These are phyloP conservation scores for Pelodytes ibericus DNA, from an alignment of 2,797 vertebrate genomes.

Conservation along the genomic window DNA sequence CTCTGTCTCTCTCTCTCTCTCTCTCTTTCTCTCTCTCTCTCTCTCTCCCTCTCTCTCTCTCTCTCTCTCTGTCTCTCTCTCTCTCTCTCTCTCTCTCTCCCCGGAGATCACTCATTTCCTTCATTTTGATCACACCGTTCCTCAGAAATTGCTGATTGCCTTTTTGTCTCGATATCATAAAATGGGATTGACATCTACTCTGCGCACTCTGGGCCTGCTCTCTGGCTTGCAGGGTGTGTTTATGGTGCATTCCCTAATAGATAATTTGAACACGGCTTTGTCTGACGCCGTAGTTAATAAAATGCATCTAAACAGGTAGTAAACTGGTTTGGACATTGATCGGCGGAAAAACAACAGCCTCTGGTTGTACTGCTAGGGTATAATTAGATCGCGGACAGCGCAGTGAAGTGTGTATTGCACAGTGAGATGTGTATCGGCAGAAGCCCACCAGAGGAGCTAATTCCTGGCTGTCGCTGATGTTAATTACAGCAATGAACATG, in stretches of 20 bases:
- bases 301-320: neutral
- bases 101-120: neutral
- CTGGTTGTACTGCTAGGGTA: neutral
- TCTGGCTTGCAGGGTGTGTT: too few relatives aligned
- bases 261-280: too few relatives aligned
- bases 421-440: neutral
- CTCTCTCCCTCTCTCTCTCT: neutral
- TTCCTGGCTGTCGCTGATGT: neutral
- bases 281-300: neutral
- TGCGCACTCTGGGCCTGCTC: too few relatives aligned
- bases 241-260: too few relatives aligned
- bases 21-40: neutral
- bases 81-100: too few relatives aligned
- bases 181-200: too few relatives aligned
- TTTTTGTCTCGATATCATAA: too few relatives aligned
- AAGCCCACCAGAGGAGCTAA: neutral
- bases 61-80: neutral
- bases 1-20: neutral
- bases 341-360: neutral
- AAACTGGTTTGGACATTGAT: conserved; percentile 1
- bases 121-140: too few relatives aligned
- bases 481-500: conserved; percentile 13
- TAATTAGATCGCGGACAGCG: conserved; percentile 11
- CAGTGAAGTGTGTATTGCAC: neutral
- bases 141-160: too few relatives aligned